These are phyloP conservation scores for Passer domesticus DNA, from an alignment of 2,113 vertebrate genomes.

Conservation along the genomic window DNA sequence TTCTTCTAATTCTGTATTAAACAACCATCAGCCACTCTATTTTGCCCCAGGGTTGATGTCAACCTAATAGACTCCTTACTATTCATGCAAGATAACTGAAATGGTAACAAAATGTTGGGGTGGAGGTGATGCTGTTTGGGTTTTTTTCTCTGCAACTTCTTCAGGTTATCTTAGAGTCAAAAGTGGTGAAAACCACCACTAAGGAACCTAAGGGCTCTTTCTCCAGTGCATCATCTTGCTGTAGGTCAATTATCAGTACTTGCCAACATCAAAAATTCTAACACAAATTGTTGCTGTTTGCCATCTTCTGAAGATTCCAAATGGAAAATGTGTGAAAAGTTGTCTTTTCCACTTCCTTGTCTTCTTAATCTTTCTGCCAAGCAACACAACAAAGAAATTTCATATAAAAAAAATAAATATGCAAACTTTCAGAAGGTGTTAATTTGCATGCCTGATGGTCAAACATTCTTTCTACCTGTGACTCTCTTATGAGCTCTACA, in stretches of 20 bases:
- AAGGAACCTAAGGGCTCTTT: not conserved
- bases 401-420: not conserved
- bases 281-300: not conserved
- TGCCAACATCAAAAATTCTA: not conserved
- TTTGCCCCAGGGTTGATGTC: not conserved
- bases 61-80: not conserved
- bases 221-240: not conserved
- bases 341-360: not conserved
- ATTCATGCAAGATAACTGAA: not conserved
- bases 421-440: not conserved
- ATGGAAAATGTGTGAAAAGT: not conserved
- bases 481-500: not conserved
- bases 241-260: not conserved
- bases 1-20: not conserved
- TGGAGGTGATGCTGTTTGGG: accelerated
- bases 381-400: not conserved
- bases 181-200: not conserved
- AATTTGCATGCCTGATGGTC: not conserved
- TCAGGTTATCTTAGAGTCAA: not conserved
- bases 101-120: not conserved
- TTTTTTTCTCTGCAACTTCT: not conserved
- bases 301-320: not conserved
- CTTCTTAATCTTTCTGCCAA: not conserved
- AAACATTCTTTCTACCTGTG: not conserved
- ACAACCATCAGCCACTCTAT: not conserved